These are phyloP conservation scores for Novumbra hubbsi DNA, from an alignment of 2,797 vertebrate genomes.

Conservation along the genomic window DNA sequence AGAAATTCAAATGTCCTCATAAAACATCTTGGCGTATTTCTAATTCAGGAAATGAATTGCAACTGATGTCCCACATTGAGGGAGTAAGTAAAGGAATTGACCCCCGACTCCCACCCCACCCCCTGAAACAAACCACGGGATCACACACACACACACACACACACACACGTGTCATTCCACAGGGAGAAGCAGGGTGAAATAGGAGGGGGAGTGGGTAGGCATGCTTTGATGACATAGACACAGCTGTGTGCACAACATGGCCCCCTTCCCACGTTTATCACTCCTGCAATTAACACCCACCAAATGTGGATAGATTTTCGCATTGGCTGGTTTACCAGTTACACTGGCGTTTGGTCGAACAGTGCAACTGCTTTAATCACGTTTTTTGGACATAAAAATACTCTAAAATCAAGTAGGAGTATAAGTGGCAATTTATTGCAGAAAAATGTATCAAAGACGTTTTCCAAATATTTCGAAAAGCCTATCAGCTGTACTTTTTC, in stretches of 20 bases:
- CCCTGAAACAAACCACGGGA: not conserved
- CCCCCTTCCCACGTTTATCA: not conserved
- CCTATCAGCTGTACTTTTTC: no score
- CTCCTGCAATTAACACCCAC: not conserved
- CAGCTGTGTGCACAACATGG: conserved; percentile 6
- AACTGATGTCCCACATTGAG: not conserved
- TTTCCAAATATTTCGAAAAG: no score
- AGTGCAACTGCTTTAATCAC: no score
- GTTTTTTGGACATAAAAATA: no score
- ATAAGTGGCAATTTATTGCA: no score
- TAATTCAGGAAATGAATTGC: not conserved
- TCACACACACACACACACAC: not conserved
- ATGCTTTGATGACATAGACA: conserved; percentile 8
- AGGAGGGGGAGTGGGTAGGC: not conserved
- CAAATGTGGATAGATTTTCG: no score
- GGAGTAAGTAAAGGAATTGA: not conserved
- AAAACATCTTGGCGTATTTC: not conserved
- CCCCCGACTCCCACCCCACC: not conserved
- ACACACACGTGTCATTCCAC: not conserved
- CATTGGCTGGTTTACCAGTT: no score
- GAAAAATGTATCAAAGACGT: no score
- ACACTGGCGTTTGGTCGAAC: no score
- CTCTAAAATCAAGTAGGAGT: no score
- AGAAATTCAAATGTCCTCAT: not conserved
- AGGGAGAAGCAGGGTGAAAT: not conserved